Evolutionary conservation across 2,797 vertebrate genomes (phyloP), one percentile per base, ranked within the genome.

Genomic region (Tachyglossus aculeatus): DNA sequence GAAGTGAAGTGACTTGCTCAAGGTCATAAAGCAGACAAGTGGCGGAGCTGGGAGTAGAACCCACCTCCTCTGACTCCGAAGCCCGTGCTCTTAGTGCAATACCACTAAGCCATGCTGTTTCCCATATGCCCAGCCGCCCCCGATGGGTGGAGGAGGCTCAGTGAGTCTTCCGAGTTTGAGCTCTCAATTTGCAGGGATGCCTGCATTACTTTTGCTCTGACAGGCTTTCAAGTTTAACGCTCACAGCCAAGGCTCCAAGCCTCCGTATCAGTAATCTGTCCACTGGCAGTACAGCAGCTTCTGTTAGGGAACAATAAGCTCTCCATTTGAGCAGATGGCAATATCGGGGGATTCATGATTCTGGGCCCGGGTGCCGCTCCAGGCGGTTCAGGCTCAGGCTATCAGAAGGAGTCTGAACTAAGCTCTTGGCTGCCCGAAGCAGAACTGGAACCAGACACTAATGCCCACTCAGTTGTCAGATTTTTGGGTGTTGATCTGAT

Each of bases 261-360:
- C 27, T 31, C 9, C 48, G 10, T 16, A 41, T n/a, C 29, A 21
- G 33, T 18, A 6, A 18, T 39, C 45, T 29, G 25, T 22, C 51
- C 11, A 4, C 40, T 41, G 45, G 3, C 4, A 9, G 3, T 1
- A 3, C 2, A 8, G 9, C 21, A 1, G 0, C 21, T 14, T 37
- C 38, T 38, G 18, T 45, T 25, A 10, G 9, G 6, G 3, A 4
- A 21, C 24, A 16, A 6, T 1, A 4, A 1, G 2, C 4, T 3
- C 4, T 22, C 1, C 34, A 21, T 24, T 43, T n/a, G 9, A 9
- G 12, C 13, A 5, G 40, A n/a, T 24, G 27, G 41, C 7, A 5
- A 2, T 6, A 19, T 2, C 4, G 48, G 14, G 5, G 6, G 31
- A 6, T 4, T 14, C 29, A n/a, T 32, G 4, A 27, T 38, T 33